Evolutionary conservation across 2,888 invertebrate species (phyloP).

Genomic region (Blastobasis adustella): DNA sequence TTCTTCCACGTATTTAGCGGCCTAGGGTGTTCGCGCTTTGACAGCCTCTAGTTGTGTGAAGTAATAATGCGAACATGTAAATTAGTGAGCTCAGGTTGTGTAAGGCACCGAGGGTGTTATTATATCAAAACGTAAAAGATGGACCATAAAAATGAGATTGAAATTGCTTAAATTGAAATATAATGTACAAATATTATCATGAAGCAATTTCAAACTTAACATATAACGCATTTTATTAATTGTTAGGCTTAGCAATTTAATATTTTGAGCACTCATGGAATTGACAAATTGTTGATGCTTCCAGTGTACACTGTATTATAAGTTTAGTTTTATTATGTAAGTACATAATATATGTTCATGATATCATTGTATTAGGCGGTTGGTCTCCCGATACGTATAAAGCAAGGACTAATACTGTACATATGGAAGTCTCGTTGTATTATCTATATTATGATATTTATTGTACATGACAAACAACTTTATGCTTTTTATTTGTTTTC

Average conservation of each 20-base stretch:
- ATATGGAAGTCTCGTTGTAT: too few relatives aligned
- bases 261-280: constrained; percentile 66
- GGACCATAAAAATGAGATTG: constrained; percentile 54
- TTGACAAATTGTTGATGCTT: constrained; percentile 67
- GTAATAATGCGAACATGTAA: constrained; percentile 1
- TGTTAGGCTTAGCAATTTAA: constrained; percentile 52
- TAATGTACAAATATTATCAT: constrained; percentile 1
- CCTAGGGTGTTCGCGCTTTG: constrained; percentile 19
- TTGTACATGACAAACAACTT: too few relatives aligned
- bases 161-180: constrained; percentile 28
- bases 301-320: constrained; percentile 23
- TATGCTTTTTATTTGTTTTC: too few relatives aligned
- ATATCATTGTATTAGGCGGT: too few relatives aligned
- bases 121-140: constrained; percentile 70
- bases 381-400: too few relatives aligned
- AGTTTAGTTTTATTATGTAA: too few relatives aligned
- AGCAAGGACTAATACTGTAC: too few relatives aligned
- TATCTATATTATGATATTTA: too few relatives aligned
- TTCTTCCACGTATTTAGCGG: constrained; percentile 26
- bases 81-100: constrained; percentile 51
- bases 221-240: constrained; percentile 38
- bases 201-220: constrained; percentile 42
- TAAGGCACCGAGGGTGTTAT: constrained; percentile 45
- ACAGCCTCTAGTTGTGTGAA: constrained; percentile 13
- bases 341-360: too few relatives aligned